These are phyloP conservation scores for Perca flavescens DNA, from an alignment of 2,113 vertebrate species.

Conservation along the genomic window DNA sequence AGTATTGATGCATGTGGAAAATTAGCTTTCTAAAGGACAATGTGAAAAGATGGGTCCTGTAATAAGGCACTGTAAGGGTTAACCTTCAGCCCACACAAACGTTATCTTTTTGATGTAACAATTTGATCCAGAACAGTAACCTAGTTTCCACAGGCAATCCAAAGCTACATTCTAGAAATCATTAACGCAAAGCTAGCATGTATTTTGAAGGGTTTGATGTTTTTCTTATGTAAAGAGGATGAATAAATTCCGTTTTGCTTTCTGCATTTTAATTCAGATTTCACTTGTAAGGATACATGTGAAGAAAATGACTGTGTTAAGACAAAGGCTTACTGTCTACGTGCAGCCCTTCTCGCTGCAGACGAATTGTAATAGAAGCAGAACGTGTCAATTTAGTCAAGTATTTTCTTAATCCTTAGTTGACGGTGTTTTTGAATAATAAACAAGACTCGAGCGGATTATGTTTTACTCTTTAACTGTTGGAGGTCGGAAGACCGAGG, in stretches of 20 bases:
- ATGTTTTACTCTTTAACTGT: constrained; percentile 42
- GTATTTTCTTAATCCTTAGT: constrained; percentile 50
- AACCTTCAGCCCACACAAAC: neutral
- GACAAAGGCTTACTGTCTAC: constrained; percentile 8
- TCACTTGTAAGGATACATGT: neutral
- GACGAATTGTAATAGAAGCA: constrained; percentile 8
- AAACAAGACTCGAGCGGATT: constrained; percentile 63
- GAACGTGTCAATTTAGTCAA: constrained; percentile 46
- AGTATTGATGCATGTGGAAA: constrained; percentile 15
- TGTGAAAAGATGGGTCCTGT: neutral
- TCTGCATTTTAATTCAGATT: constrained; percentile 13
- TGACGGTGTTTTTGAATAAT: constrained; percentile 58
- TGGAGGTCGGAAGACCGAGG: constrained; percentile 41
- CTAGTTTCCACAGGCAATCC: neutral
- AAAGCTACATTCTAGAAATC: constrained; percentile 4
- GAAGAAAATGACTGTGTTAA: constrained; percentile 4
- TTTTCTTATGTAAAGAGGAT: neutral
- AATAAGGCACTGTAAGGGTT: neutral
- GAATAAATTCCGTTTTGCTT: neutral
- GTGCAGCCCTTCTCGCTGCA: neutral
- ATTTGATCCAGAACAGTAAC: neutral
- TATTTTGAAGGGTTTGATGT: neutral
- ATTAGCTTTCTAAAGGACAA: neutral
- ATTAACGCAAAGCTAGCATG: constrained; percentile 1
- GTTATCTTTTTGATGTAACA: neutral